Evolutionary conservation across 1,140 invertebrate genomes (phyloP), one percentile per base, ranked within the genome.

Genomic region (Drosophila ogumai): DNA sequence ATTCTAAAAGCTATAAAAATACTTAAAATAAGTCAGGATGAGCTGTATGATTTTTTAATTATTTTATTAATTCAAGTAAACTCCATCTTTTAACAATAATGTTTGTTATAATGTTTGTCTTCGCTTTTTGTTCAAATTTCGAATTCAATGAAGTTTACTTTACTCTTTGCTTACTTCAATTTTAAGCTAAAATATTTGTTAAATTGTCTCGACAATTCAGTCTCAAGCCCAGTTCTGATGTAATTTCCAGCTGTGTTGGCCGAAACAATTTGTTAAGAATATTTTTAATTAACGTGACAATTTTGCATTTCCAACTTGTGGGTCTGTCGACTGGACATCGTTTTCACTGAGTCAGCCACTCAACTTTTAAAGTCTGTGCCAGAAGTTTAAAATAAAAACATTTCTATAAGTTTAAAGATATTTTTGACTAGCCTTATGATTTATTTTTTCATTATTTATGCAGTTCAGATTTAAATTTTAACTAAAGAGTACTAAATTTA

Each of bases 231-330:
- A n/a, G 22, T 54, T 15, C 12, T 84, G 76, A 77, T 84, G 77
- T 64, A 84, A 84, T 68, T 65, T 73, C 1, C 31, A 71, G 41
- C 19, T 74, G 15, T 17, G 28, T 49, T 32, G 25, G 34, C 46
- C 40, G 12, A 34, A 46, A 54, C 71, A 32, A 61, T 64, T 73
- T 44, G 65, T 67, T 63, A 50, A 38, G 46, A 56, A 78, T 75
- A 79, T 19, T 65, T 61, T 69, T 66, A 46, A 65, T 65, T 82
- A 54, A 87, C 84, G 84, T 87, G 84, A 87, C 84, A 60, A 71
- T 87, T 80, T 58, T 25, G 54, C 67, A 76, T 88, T 82, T 74
- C 64, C n/a, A 56, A 57, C 54, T 66, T 22, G 22, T 22, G 58
- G 32, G 19, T 17, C 9, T 32, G 15, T 28, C 8, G 44, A 31